A percentile compares a stretch with the other conserved stretches of the same genome.
These are phyloP conservation scores for Musca domestica DNA, from an alignment of 1,140 invertebrate genomes.

Conservation along the genomic window DNA sequence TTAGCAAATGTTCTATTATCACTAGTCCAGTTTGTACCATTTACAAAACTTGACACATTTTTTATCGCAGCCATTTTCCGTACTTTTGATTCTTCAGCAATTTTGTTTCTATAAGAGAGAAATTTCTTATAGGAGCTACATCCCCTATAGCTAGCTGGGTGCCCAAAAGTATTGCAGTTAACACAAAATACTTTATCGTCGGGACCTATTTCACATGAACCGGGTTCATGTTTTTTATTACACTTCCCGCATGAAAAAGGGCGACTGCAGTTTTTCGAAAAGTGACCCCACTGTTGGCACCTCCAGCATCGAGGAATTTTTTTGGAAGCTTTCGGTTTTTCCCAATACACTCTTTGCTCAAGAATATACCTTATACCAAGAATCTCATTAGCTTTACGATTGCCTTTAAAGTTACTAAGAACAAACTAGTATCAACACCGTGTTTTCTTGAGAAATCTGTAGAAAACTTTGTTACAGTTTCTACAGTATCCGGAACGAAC, in stretches of 20 bases:
- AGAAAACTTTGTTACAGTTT: neutral
- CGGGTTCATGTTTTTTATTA: too few relatives aligned
- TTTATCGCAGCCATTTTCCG: neutral
- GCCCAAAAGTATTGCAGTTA: neutral
- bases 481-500: neutral
- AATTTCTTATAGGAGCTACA: neutral
- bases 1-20: neutral
- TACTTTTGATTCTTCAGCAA: neutral
- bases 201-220: too few relatives aligned
- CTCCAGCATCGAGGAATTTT: neutral
- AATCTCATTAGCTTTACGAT: too few relatives aligned
- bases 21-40: neutral
- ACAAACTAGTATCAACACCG: neutral
- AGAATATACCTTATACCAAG: neutral
- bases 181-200: neutral
- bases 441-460: neutral
- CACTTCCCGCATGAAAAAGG: neutral
- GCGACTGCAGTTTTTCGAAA: neutral
- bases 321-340: neutral
- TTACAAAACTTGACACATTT: too few relatives aligned
- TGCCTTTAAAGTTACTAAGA: neutral
- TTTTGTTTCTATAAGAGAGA: neutral
- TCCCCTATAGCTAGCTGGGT: neutral
- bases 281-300: constrained; percentile 4
- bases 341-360: neutral